Evolutionary conservation across 2,797 vertebrate species (phyloP).

Genomic region (Microcaecilia unicolor): DNA sequence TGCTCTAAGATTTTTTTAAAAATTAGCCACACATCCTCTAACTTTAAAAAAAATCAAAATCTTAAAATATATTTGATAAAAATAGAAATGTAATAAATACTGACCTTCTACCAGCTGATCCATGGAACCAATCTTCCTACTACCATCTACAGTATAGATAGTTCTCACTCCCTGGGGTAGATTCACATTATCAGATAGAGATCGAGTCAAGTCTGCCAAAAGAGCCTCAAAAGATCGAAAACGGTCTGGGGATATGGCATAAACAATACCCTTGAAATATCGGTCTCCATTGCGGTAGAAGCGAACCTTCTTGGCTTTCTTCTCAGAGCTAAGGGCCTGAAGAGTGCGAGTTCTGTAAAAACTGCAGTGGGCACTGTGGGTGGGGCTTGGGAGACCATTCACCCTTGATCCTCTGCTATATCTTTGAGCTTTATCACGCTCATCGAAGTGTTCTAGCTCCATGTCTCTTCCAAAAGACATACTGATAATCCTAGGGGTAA

Average conservation of each 20-base stretch:
- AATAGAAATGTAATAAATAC: slow-evolving; percentile 5
- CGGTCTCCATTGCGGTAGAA: slow-evolving; percentile 97
- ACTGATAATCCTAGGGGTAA: slow-evolving; percentile 29
- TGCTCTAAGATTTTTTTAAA: too few species aligned
- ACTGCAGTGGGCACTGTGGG: slow-evolving; percentile 96
- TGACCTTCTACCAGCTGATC: slow-evolving; percentile 93
- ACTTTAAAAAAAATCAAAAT: too few species aligned
- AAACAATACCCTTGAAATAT: slow-evolving; percentile 96
- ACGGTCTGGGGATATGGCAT: slow-evolving; percentile 89
- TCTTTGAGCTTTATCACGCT: slow-evolving; percentile 87
- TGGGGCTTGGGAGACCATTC: slow-evolving; percentile 89
- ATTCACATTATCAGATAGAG: slow-evolving; percentile 92
- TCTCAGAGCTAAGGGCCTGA: slow-evolving; percentile 85
- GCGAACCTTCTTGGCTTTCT: slow-evolving; percentile 94
- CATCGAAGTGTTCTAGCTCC: slow-evolving; percentile 97
- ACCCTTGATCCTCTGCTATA: slow-evolving; percentile 78
- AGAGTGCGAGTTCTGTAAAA: slow-evolving; percentile 93
- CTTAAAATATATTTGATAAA: too few species aligned
- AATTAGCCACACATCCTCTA: too few species aligned
- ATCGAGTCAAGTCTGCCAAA: slow-evolving; percentile 88
- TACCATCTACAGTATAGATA: slow-evolving; percentile 85
- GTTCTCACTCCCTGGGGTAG: slow-evolving; percentile 92
- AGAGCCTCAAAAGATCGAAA: slow-evolving; percentile 90
- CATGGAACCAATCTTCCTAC: slow-evolving; percentile 72
- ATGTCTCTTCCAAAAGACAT: slow-evolving; percentile 75